These are phyloP conservation scores for Cetonia aurata DNA, from an alignment of 2,888 invertebrate species.

Conservation along the genomic window DNA sequence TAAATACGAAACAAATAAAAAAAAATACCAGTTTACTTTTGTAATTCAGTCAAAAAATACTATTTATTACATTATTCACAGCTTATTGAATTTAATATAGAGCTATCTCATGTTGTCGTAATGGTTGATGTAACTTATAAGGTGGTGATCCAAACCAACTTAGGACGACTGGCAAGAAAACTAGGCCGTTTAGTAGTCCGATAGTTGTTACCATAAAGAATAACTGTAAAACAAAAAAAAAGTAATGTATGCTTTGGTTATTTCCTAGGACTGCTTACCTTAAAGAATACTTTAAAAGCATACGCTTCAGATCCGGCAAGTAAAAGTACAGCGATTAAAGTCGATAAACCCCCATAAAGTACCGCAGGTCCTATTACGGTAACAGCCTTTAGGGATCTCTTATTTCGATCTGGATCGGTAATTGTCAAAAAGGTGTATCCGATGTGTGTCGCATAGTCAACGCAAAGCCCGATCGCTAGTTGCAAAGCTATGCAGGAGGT, in stretches of 20 bases:
- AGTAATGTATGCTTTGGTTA: slow-evolving; percentile 14
- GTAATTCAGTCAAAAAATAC: no score
- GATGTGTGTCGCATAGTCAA: slow-evolving; percentile 87
- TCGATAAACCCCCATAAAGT: slow-evolving; percentile 82
- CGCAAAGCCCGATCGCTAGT: slow-evolving; percentile 84
- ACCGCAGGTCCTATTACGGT: slow-evolving; percentile 83
- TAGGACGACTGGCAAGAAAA: slow-evolving; percentile 81
- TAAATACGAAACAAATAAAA: not conserved
- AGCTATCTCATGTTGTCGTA: slow-evolving; percentile 52
- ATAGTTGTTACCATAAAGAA: slow-evolving; percentile 82
- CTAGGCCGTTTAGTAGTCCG: slow-evolving; percentile 82
- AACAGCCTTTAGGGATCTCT: slow-evolving; percentile 75
- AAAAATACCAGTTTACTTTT: no score
- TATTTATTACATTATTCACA: not conserved
- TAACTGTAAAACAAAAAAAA: slow-evolving; percentile 70
- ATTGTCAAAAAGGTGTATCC: slow-evolving; percentile 83
- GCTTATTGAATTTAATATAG: slow-evolving; percentile 17
- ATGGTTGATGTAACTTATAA: slow-evolving; percentile 56
- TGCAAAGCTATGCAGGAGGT: slow-evolving; percentile 86
- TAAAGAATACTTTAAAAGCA: slow-evolving; percentile 81
- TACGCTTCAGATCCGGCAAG: slow-evolving; percentile 80
- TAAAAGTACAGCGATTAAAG: slow-evolving; percentile 79
- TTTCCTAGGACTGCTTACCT: slow-evolving; percentile 61
- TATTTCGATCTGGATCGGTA: slow-evolving; percentile 68
- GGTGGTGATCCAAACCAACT: slow-evolving; percentile 79